Conservation (phyloP, 2,888 invertebrate species). For the Hydrotaea cyrtoneurina region DNA sequence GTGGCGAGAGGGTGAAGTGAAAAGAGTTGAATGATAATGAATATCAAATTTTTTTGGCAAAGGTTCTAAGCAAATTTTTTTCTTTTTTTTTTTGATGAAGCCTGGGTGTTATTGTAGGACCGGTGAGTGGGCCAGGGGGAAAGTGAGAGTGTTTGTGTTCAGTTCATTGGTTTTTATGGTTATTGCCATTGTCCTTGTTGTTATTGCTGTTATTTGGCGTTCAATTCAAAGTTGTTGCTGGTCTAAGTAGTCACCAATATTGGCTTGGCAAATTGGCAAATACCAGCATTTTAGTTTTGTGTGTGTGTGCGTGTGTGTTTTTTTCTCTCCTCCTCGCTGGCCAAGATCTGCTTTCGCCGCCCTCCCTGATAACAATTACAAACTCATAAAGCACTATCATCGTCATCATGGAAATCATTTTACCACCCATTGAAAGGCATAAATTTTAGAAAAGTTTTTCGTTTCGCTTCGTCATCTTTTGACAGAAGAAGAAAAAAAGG, state of each 20-base stretch:
- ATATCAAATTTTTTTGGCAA: conserved; percentile 45
- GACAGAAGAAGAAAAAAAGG: neutral
- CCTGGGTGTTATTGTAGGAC: neutral
- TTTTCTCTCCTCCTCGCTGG: neutral
- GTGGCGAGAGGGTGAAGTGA: neutral
- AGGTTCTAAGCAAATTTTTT: conserved; percentile 32
- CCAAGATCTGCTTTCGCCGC: neutral
- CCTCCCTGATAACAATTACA: conserved; percentile 31
- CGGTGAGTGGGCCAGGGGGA: neutral
- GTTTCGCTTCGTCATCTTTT: neutral
- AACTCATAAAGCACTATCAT: conserved; percentile 42
- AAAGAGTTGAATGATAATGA: conserved; percentile 44
- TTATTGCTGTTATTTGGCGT: neutral
- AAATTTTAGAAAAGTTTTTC: conserved; percentile 10
- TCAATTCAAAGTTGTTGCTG: conserved; percentile 1
- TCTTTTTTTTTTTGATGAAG: neutral
- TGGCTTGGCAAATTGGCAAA: conserved; percentile 28
- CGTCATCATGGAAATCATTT: conserved; percentile 44
- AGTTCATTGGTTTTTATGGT: conserved; percentile 35
- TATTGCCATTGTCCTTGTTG: conserved; percentile 16
- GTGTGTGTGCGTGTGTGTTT: neutral
- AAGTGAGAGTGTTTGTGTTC: neutral
- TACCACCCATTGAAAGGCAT: conserved; percentile 38
- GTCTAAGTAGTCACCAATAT: conserved; percentile 14
- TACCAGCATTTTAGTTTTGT: neutral